Percentiles rank a stretch among this genome's conserved stretches.
phyloP scores from a whole-genome alignment of 1,140 invertebrate genomes.

The Halyomorpha halys region DNA sequence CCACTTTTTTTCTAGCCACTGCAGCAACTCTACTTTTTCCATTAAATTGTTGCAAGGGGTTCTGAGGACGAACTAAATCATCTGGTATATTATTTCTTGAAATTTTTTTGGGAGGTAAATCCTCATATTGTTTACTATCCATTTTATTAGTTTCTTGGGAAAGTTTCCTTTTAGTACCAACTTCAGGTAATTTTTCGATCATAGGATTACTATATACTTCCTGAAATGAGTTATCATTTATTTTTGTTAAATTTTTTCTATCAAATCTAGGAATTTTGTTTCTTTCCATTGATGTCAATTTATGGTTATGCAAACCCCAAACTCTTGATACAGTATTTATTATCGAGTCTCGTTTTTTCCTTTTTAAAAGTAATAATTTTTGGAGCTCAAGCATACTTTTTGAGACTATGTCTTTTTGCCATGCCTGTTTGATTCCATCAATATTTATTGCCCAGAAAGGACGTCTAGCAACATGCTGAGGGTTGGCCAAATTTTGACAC shows the following conservation, averaged over 20 bases:
- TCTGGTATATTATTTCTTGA: no score
- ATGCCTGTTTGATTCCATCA: slow-evolving; percentile 72
- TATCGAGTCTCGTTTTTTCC: slow-evolving; percentile 53
- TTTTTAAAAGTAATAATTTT: slow-evolving; percentile 42
- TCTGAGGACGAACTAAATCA: no score
- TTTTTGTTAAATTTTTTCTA: slow-evolving; percentile 69
- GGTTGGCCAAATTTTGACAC: slow-evolving; percentile 70
- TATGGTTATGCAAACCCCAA: slow-evolving; percentile 44
- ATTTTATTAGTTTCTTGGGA: no score
- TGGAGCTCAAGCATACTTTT: slow-evolving; percentile 50
- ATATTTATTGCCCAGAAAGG: slow-evolving; percentile 80
- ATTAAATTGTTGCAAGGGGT: no score
- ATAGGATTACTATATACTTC: no score
- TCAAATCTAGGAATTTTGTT: slow-evolving; percentile 66
- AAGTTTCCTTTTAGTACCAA: no score
- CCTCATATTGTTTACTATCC: no score
- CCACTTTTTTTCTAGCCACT: no score
- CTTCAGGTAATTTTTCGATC: no score
- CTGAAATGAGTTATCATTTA: no score
- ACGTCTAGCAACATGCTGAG: slow-evolving; percentile 73
- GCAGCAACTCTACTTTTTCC: no score
- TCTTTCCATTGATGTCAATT: slow-evolving; percentile 60
- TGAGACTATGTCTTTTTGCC: slow-evolving; percentile 49
- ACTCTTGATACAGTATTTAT: slow-evolving; percentile 66
- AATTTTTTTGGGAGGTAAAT: no score